Conservation (phyloP, 2,113 vertebrate species). For the Carassius carassius region DNA sequence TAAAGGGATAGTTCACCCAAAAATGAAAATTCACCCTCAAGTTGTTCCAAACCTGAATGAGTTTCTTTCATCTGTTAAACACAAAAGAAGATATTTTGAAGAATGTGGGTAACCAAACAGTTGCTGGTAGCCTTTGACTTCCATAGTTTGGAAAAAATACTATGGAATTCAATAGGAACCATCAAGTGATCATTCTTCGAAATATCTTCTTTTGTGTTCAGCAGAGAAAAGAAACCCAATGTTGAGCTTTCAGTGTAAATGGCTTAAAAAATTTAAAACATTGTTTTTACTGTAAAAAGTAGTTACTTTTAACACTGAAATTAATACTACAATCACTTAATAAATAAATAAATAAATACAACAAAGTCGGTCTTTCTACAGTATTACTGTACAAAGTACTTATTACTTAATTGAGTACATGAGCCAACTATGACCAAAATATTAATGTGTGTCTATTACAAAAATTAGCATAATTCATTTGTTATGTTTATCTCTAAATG, state of each 20-base stretch:
- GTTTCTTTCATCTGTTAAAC: background rate
- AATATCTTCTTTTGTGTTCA: too few relatives aligned
- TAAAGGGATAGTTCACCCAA: background rate
- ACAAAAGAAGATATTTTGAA: background rate
- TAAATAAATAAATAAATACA: background rate
- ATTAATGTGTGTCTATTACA: background rate
- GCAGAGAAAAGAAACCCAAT: too few relatives aligned
- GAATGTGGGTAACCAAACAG: too few relatives aligned
- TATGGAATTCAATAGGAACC: too few relatives aligned
- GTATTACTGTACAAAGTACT: background rate
- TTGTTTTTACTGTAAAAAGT: background rate
- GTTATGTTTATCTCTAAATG: background rate
- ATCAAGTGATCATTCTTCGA: too few relatives aligned
- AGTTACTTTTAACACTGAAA: background rate
- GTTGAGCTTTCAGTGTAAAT: background rate
- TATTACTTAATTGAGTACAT: too few relatives aligned
- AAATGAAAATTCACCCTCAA: background rate
- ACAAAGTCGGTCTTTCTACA: background rate
- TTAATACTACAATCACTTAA: background rate
- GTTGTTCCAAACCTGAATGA: too few relatives aligned
- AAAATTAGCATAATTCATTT: background rate
- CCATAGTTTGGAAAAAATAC: too few relatives aligned
- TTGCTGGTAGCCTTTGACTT: too few relatives aligned
- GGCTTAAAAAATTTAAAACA: background rate
- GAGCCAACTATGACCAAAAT: background rate